A percentile compares a stretch with the other conserved stretches of the same genome.
Evolutionary conservation across 2,113 vertebrate species (phyloP).

Genomic region (Clarias batrachus): DNA sequence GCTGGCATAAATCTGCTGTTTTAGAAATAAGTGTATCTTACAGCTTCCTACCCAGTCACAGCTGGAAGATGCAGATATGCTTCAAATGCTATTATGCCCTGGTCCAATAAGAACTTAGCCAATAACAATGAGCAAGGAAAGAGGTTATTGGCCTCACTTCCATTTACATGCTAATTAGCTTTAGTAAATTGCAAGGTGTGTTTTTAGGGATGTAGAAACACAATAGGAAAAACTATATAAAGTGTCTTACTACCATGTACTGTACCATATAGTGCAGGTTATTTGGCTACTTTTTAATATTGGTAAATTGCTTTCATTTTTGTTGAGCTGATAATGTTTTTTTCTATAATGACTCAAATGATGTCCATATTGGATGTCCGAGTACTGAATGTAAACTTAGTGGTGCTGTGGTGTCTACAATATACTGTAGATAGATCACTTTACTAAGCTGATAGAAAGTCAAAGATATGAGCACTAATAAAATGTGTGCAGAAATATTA

Average conservation of each 20-base stretch:
- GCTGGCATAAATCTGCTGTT: slow-evolving; percentile 53
- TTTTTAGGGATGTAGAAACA: neutral
- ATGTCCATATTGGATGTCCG: no score
- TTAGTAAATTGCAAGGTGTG: neutral
- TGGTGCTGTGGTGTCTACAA: no score
- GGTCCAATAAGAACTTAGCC: slow-evolving; percentile 57
- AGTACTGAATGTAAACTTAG: no score
- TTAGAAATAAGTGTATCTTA: neutral
- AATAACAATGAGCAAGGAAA: slow-evolving; percentile 51
- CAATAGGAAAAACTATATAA: no score
- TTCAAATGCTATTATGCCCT: slow-evolving; percentile 64
- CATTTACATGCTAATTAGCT: slow-evolving; percentile 47
- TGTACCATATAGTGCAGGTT: no score
- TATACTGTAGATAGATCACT: neutral
- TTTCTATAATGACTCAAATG: no score
- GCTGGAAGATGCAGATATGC: slow-evolving; percentile 67
- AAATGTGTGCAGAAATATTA: neutral
- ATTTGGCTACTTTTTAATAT: no score
- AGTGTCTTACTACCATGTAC: neutral
- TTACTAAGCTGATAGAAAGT: neutral
- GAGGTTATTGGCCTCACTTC: slow-evolving; percentile 49
- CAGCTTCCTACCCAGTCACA: slow-evolving; percentile 49
- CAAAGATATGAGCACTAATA: neutral
- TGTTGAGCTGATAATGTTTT: no score
- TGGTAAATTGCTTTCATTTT: no score